Conservation (phyloP, 92 coral and sea anemone species). For the Chrysogorgia sp. region DNA sequence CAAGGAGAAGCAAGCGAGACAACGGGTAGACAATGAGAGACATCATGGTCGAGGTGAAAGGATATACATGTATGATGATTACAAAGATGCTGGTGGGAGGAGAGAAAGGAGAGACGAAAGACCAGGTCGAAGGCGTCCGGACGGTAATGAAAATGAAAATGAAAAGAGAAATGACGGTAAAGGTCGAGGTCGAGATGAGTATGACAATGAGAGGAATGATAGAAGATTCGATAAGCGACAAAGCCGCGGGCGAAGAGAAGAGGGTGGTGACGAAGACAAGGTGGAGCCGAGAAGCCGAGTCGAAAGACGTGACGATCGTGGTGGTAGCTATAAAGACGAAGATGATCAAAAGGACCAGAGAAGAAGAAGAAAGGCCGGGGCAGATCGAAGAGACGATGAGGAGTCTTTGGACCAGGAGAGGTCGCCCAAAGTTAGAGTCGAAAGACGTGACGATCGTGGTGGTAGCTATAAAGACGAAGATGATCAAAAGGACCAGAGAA, state of each 20-base stretch:
- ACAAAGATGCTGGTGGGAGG: constrained; percentile 25
- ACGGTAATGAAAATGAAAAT: neutral
- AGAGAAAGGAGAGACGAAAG: constrained; percentile 26
- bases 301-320: neutral
- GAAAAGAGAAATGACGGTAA: constrained; percentile 39
- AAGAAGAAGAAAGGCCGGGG: neutral
- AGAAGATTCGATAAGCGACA: constrained; percentile 13
- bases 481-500: neutral
- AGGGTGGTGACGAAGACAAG: neutral
- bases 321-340: neutral
- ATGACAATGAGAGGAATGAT: neutral
- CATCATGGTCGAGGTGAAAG: neutral
- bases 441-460: neutral
- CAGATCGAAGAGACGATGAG: neutral
- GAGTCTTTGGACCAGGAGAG: neutral
- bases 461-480: neutral
- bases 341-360: constrained; percentile 25
- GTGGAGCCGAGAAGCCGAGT: neutral
- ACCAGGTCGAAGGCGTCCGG: neutral
- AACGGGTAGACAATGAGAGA: neutral
- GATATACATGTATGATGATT: neutral
- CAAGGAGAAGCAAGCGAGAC: neutral
- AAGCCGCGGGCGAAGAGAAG: constrained; percentile 1
- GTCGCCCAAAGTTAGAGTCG: neutral
- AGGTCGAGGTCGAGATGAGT: constrained; percentile 13